Base-by-base conservation (phyloP, 2,888 invertebrate species). In the Macrophya annulata region DNA sequence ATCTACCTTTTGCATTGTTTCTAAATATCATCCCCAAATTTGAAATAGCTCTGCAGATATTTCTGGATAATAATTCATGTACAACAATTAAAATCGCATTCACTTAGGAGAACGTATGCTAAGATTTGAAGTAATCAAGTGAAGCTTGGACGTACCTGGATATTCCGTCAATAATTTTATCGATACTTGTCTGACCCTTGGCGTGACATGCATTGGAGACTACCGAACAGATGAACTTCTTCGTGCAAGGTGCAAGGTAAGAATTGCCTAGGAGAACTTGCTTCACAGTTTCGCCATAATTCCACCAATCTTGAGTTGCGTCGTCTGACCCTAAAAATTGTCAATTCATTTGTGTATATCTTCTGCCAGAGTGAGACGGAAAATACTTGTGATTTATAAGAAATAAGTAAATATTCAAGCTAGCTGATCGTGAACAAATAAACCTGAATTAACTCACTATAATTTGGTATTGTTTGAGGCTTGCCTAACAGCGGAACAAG, bases 401-500 rank as follows among this genome's bases (percentile, higher is more conserved):
- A 62, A 31, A 25, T 65, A n/a, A 55, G 76, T 51, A 55, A 85
- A 86, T 85, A 48, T 45, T 43, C 17, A 10, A 25, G 12, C 10
- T 37, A 17, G 21, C 65, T 45, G 12, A 77, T 40, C 48, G 72
- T 55, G 48, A 31, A 48, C 45, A 45, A 40, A 81, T 62, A 12
- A 59, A 15, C 6, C 59, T 43, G 12, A 15, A n/a, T 62, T 6
- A 21, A 71, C 85, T 89, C 88, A 82, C 87, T 86, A 84, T 89
- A 89, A 87, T 85, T 88, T 88, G 84, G 88, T 88, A 25, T 90
- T 89, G 48, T 37, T 83, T 4, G 76, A 71, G 31, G 48, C 87
- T 81, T 91, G 3, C 90, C 86, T 4, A 93, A 88, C 6, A 92
- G 84, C 0, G 96, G 96, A 6, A 96, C 90, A 0, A 96, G 89